Conservation (phyloP, 2,797 vertebrate species). For the Smutsia gigantea region DNA sequence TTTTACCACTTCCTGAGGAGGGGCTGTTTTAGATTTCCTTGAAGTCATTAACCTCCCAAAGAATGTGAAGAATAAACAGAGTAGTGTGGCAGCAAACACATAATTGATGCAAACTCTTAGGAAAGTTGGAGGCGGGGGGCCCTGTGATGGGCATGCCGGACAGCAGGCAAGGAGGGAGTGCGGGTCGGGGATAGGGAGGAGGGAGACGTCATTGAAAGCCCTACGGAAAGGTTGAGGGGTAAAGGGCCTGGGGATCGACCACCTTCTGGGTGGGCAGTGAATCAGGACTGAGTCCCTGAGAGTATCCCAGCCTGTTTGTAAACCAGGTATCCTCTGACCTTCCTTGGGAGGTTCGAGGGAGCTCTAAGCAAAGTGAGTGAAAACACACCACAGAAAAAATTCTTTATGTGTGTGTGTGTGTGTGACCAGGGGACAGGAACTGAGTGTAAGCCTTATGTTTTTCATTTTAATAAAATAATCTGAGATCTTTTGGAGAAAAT, state of each 20-base stretch:
- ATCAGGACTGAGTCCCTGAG: not conserved
- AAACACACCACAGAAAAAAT: not conserved
- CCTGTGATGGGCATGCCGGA: not conserved
- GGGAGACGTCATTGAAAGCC: not conserved
- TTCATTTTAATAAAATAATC: conserved; percentile 11
- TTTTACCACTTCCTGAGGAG: conserved; percentile 45
- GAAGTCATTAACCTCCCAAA: conserved; percentile 55
- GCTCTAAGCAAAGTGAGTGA: conserved; percentile 43
- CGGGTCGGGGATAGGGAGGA: not conserved
- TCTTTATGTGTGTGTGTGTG: not conserved
- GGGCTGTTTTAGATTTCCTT: conserved; percentile 52
- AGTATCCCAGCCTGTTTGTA: not conserved
- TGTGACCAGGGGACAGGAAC: not conserved
- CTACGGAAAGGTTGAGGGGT: not conserved
- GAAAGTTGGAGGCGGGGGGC: not conserved
- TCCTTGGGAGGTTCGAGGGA: conserved; percentile 41
- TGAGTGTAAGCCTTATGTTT: not conserved
- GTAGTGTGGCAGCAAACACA: not conserved
- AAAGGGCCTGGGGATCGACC: not conserved
- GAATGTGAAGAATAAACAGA: conserved; percentile 54
- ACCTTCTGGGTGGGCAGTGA: not conserved
- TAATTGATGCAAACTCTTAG: not conserved
- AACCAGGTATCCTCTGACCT: not conserved
- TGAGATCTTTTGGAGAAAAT: conserved; percentile 28
- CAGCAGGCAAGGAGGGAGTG: not conserved